Percentiles rank a stretch among this genome's conserved stretches.
phyloP scores from a whole-genome alignment of 2,888 invertebrate species.

The Cheilosia pagana region DNA sequence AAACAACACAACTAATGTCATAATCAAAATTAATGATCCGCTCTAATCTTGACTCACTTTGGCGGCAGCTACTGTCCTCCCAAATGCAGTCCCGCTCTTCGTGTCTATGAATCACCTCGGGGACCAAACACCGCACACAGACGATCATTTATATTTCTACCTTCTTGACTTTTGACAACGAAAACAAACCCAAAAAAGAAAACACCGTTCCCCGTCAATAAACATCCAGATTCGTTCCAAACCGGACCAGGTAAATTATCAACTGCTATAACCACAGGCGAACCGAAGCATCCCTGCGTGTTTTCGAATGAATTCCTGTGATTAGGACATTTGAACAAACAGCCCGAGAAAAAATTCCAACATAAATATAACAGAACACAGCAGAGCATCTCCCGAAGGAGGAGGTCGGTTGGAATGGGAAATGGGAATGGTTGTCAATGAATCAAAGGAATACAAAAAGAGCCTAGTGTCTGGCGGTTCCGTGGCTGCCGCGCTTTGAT shows the following conservation, averaged over 20 bases:
- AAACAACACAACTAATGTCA: conserved; percentile 59
- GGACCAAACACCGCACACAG: conserved; percentile 16
- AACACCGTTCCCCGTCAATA: conserved; percentile 50
- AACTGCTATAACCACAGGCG: conserved; percentile 10
- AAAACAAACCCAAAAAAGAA: conserved; percentile 47
- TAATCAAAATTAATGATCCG: conserved; percentile 62
- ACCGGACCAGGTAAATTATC: conserved; percentile 56
- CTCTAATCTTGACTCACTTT: conserved; percentile 54
- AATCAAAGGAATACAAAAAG: conserved; percentile 58
- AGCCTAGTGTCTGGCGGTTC: conserved; percentile 68
- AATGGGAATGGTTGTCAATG: conserved; percentile 51
- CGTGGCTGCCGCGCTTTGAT: conserved; percentile 62
- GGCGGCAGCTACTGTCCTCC: conserved; percentile 67
- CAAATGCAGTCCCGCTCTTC: conserved; percentile 8
- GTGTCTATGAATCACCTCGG: conserved; percentile 46
- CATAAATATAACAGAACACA: conserved; percentile 51
- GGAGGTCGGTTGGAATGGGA: conserved; percentile 52
- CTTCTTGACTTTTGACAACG: conserved; percentile 63
- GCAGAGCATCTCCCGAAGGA: conserved; percentile 36
- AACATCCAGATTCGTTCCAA: conserved; percentile 49
- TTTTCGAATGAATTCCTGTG: conserved; percentile 66
- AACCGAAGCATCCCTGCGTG: conserved; percentile 53
- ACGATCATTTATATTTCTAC: conserved; percentile 61
- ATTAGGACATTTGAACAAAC: conserved; percentile 70
- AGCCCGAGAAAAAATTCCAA: conserved; percentile 40